Evolutionary conservation across 2,113 vertebrate genomes (phyloP).

Genomic region (Clarias gariepinus): DNA sequence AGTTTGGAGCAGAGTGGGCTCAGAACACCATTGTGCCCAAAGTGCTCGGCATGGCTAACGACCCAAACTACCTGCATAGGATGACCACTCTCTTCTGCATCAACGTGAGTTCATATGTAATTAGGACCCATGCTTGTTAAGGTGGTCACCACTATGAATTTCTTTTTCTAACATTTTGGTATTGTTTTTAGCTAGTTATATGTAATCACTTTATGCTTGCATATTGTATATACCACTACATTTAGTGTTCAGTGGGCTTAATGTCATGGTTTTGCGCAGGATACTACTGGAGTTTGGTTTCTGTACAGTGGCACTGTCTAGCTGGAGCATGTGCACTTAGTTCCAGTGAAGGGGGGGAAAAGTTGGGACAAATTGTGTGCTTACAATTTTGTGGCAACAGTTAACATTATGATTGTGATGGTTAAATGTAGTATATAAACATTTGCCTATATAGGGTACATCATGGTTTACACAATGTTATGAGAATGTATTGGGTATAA

Average conservation of each 20-base stretch:
- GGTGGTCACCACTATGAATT: not conserved
- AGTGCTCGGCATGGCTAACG: slow-evolving; percentile 87
- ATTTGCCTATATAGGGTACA: not conserved
- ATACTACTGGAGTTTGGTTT: not conserved
- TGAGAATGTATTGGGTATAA: not conserved
- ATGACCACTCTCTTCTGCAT: slow-evolving; percentile 94
- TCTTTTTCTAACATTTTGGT: not conserved
- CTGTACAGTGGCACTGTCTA: not conserved
- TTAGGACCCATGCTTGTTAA: not conserved
- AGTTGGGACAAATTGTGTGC: not conserved
- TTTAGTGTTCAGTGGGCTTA: not conserved
- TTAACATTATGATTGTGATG: not conserved
- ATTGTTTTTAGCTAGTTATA: not conserved
- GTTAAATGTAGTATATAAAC: not conserved
- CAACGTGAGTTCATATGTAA: slow-evolving; percentile 75
- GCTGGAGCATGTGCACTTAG: not conserved
- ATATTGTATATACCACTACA: too few relatives aligned
- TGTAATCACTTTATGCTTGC: not conserved
- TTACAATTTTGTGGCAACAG: not conserved
- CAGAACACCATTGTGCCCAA: slow-evolving; percentile 89
- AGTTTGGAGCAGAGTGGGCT: slow-evolving; percentile 89
- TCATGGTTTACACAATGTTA: not conserved
- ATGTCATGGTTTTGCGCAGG: not conserved
- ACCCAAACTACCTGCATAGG: slow-evolving; percentile 89
- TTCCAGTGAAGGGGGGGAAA: not conserved